phyloP scores from a whole-genome alignment of 1,140 invertebrate species.

The Pectinophora gossypiella region DNA sequence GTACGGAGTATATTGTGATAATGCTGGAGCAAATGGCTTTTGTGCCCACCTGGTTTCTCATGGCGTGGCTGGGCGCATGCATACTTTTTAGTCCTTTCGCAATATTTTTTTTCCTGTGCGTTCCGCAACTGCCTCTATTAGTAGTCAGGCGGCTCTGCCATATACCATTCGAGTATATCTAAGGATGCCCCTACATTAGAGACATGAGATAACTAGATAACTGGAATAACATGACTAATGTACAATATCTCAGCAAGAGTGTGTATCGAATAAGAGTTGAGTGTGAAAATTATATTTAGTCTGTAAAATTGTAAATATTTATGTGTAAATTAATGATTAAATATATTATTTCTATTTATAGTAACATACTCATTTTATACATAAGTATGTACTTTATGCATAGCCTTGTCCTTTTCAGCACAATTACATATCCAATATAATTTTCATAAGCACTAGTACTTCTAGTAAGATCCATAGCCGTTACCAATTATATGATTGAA shows the following conservation, averaged over 20 bases:
- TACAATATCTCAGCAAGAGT: background rate
- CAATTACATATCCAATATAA: too few species aligned
- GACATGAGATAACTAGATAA: too few species aligned
- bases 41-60: conserved; percentile 64
- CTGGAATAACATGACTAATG: background rate
- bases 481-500: too few species aligned
- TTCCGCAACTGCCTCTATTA: conserved; percentile 71
- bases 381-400: too few species aligned
- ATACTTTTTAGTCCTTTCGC: conserved; percentile 73
- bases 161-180: conserved; percentile 76
- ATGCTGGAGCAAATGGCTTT: conserved; percentile 62
- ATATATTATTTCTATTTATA: conserved; percentile 2
- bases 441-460: too few species aligned
- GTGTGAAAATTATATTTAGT: background rate
- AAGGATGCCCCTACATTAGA: conserved; percentile 15
- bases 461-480: too few species aligned
- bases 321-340: conserved; percentile 26
- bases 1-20: conserved; percentile 19
- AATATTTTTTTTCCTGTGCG: conserved; percentile 69
- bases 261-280: background rate
- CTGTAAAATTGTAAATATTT: background rate
- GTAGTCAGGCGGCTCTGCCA: conserved; percentile 70
- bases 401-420: too few species aligned
- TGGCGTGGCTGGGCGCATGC: conserved; percentile 67
- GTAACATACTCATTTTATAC: too few species aligned